Conservation (phyloP, 2,888 invertebrate species). For the Tholera decimalis region DNA sequence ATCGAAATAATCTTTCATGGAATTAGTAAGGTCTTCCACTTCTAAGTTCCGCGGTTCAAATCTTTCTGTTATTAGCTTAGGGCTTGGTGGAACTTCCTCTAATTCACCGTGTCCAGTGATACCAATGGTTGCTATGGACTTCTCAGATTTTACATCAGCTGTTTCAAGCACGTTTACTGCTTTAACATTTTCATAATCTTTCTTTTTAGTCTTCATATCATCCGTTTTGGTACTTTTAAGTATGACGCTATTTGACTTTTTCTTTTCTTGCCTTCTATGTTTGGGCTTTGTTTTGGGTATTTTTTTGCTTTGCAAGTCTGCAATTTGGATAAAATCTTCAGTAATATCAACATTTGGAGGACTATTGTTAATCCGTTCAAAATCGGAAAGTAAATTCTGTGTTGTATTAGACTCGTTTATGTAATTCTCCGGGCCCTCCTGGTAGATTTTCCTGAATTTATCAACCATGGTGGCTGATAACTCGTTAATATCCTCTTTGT, state of each 20-base stretch:
- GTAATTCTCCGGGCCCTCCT: constrained; percentile 65
- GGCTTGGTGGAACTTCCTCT: constrained; percentile 77
- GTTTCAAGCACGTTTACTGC: constrained; percentile 31
- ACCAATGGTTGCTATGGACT: constrained; percentile 77
- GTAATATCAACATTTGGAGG: constrained; percentile 59
- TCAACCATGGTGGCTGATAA: constrained; percentile 72
- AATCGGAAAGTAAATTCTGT: constrained; percentile 75
- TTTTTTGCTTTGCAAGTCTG: constrained; percentile 33
- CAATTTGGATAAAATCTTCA: constrained; percentile 60
- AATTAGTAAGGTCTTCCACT: constrained; percentile 70
- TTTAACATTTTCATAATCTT: constrained; percentile 18
- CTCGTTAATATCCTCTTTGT: constrained; percentile 66
- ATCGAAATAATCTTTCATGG: constrained; percentile 73
- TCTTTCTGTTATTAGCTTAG: constrained; percentile 65
- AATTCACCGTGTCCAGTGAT: constrained; percentile 81
- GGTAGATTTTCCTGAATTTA: constrained; percentile 75
- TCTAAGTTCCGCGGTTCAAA: constrained; percentile 74
- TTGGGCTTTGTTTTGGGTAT: constrained; percentile 10
- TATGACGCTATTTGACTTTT: constrained; percentile 24
- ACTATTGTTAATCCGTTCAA: constrained; percentile 69
- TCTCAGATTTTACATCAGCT: constrained; percentile 65
- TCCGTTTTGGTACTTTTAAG: constrained; percentile 17
- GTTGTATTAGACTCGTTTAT: constrained; percentile 73
- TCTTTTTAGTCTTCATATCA: constrained; percentile 15
- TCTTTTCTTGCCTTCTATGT: constrained; percentile 27